Base-by-base conservation (phyloP, 1,140 invertebrate genomes). In the Euwallacea similis region DNA sequence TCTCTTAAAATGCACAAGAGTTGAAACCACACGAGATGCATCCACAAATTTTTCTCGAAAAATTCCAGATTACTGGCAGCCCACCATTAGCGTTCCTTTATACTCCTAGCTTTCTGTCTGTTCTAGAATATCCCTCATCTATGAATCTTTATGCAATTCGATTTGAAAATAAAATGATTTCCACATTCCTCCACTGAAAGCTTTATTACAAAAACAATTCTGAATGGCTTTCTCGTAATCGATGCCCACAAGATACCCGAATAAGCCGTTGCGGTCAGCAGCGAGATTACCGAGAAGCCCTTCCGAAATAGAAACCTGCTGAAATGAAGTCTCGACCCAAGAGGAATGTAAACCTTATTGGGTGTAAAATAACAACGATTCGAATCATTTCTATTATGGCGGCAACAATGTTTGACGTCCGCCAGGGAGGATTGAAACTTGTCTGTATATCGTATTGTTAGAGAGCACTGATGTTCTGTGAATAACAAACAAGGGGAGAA, bases 341-440 rank as follows among this genome's bases (percentile, higher is more conserved):
- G 59, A 61, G 59, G 59, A 61, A 61, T 61, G 59, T 61, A 61
- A 61, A 61, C 59, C 33, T 61, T 61, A 61, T 61, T 61, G 59
- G 59, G 59, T 61, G 59, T 61, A 61, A 61, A 61, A 61, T 61
- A 61, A 61, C 59, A 61, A 61, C 59, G 59, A 43, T 61, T 43
- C 59, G 21, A 61, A 42, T 61, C 59, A 61, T 61, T 61, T 61
- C 59, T 61, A 61, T 61, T 61, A 61, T 50, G 9, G 46, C 9
- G 46, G 13, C 6, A 53, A 9, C 11, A 53, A 53, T 53, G 50
- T 15, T 53, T 53, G 50, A 53, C 15, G 50, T 53, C 15, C 11
- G 50, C 50, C 50, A n/a, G 15, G 50, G 50, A 53, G 50, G 50
- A 53, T 53, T 53, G 50, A 53, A 53, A 53, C 50, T 15, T 53